Evolutionary conservation across 2,113 vertebrate genomes (phyloP), one percentile per base, ranked within the genome.

Genomic region (Podarcis raffonei): DNA sequence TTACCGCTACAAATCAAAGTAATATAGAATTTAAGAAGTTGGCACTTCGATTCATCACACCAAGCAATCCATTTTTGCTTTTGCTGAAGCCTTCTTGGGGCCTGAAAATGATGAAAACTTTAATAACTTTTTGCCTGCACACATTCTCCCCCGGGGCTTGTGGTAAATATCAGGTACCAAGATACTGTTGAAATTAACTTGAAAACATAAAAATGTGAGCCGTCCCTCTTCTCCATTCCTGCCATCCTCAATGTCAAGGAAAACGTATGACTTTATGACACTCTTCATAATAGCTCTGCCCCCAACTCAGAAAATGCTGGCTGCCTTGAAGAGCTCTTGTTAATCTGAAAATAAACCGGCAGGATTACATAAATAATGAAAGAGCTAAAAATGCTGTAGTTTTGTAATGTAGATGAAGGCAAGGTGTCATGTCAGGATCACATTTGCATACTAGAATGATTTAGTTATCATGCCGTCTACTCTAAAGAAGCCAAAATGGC

Each of bases 381-480:
- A 94, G 90, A 94, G 77, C 90, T 94, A 62, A 91, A 94, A 95
- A 91, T 95, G 89, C 92, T 89, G 89, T 88, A 84, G 88, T 93
- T 97, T 96, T 96, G 86, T 97, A 92, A 96, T 95, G 94, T 85
- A 96, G 96, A 96, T 96, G 93, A 95, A 96, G 94, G 92, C 91
- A 93, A 95, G 92, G 92, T 96, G 94, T 94, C 95, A 94, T 91
- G 94, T 91, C 93, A 94, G 94, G 88, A 92, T 20, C 92, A 87
- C 95, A 97, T 97, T 96, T 96, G 13, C 97, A 96, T 96, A 91
- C 81, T 87, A 76, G 94, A 97, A 96, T 96, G 95, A 95, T 96
- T 96, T 95, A 93, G 92, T 94, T 95, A 92, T 87, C 4, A 0
- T 79, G 85, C 92, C 92, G 87, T 94, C 93, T 93, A 92, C 94